These are phyloP conservation scores for Galeruca laticollis DNA, from an alignment of 2,888 invertebrate genomes.

Conservation along the genomic window DNA sequence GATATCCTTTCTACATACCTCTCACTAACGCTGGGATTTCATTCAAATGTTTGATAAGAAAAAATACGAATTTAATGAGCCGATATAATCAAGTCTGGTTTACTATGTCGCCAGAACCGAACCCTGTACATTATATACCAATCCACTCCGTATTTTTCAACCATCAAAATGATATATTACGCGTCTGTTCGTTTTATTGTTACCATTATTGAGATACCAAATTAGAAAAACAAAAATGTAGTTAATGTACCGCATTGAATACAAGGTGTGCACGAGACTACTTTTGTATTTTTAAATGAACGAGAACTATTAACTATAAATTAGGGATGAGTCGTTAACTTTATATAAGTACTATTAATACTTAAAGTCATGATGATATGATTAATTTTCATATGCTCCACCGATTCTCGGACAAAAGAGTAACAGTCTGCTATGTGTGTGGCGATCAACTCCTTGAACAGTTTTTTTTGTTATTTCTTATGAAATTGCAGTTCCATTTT, in stretches of 20 bases:
- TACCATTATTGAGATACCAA: background rate
- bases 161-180: background rate
- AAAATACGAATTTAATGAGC: too few species aligned
- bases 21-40: too few species aligned
- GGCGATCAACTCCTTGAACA: background rate
- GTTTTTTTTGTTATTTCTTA: background rate
- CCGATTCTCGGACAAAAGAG: background rate
- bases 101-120: too few species aligned
- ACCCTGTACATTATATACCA: too few species aligned
- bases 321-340: slow-evolving; percentile 62
- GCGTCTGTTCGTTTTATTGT: background rate
- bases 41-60: too few species aligned
- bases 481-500: too few species aligned
- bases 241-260: slow-evolving; percentile 13
- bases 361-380: slow-evolving; percentile 60
- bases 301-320: slow-evolving; percentile 46
- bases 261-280: background rate
- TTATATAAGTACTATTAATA: slow-evolving; percentile 63
- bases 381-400: slow-evolving; percentile 24
- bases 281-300: slow-evolving; percentile 18
- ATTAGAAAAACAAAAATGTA: slow-evolving; percentile 12
- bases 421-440: background rate
- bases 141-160: background rate
- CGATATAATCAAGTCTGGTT: too few species aligned
- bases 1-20: too few species aligned